These are phyloP conservation scores for Mimachlamys varia DNA, from an alignment of 2,888 invertebrate species.

Conservation along the genomic window DNA sequence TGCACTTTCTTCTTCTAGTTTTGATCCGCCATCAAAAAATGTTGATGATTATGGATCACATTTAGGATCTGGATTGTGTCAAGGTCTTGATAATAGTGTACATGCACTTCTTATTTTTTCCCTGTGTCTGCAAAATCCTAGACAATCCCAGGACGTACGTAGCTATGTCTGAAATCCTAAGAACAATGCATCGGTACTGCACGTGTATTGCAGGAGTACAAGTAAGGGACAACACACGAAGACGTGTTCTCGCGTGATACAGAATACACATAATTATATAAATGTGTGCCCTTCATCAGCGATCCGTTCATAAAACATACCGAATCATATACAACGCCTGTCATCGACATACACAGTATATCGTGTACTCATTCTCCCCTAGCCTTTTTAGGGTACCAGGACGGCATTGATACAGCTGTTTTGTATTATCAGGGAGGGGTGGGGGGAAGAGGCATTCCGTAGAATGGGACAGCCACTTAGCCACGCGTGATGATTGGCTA, in stretches of 20 bases:
- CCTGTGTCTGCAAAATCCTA: neutral
- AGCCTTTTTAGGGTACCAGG: neutral
- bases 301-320: neutral
- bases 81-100: neutral
- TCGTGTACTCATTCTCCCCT: neutral
- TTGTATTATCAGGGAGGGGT: neutral
- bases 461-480: slow-evolving; percentile 34
- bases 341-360: neutral
- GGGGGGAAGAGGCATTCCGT: neutral
- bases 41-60: no score
- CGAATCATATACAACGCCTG: neutral
- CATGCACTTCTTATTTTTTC: neutral
- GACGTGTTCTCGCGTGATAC: neutral
- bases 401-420: neutral
- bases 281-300: neutral
- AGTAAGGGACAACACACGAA: neutral
- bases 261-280: neutral
- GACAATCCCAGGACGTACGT: neutral
- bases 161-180: neutral
- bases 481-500: neutral
- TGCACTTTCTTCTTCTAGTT: no score
- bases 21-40: no score
- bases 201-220: neutral
- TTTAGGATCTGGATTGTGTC: no score
- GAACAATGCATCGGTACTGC: neutral